Percentiles rank a stretch among this genome's conserved stretches.
Evolutionary conservation across 2,113 vertebrate species (phyloP).

Genomic region (Gymnocephalus cernua): DNA sequence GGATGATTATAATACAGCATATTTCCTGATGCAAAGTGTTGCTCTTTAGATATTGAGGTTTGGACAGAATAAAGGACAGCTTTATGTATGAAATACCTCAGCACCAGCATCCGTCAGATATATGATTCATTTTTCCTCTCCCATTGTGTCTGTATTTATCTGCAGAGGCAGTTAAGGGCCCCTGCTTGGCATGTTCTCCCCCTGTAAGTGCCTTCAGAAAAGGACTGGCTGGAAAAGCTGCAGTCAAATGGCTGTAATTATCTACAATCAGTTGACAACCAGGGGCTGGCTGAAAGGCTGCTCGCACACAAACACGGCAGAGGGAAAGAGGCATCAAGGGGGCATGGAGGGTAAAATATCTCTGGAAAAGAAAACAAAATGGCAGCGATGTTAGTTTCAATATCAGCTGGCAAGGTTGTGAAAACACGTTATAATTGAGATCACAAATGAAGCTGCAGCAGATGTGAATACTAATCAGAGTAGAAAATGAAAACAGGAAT

Average conservation of each 20-base stretch:
- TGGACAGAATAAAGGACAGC: neutral
- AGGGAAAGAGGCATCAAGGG: slow-evolving; percentile 37
- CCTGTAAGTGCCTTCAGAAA: slow-evolving; percentile 78
- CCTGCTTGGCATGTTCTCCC: slow-evolving; percentile 74
- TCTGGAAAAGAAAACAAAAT: slow-evolving; percentile 54
- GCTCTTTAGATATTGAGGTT: neutral
- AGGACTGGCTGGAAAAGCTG: slow-evolving; percentile 78
- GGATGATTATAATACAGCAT: neutral
- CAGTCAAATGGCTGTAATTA: slow-evolving; percentile 86
- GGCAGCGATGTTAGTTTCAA: slow-evolving; percentile 18
- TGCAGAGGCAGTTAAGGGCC: slow-evolving; percentile 67
- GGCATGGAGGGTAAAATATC: slow-evolving; percentile 46
- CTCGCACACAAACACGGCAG: slow-evolving; percentile 74
- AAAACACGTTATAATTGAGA: slow-evolving; percentile 36
- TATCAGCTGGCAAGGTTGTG: slow-evolving; percentile 34
- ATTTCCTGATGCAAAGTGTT: neutral
- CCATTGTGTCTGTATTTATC: slow-evolving; percentile 61
- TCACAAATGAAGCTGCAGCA: slow-evolving; percentile 34
- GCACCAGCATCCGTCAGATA: slow-evolving; percentile 24
- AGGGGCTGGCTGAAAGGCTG: slow-evolving; percentile 75
- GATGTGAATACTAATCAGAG: slow-evolving; percentile 49
- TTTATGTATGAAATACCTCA: slow-evolving; percentile 19
- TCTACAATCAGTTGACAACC: slow-evolving; percentile 82
- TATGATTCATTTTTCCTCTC: slow-evolving; percentile 51
- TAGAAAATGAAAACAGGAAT: slow-evolving; percentile 10